These are phyloP conservation scores for Drosophila sucinea DNA, from an alignment of 1,140 invertebrate species.

Conservation along the genomic window DNA sequence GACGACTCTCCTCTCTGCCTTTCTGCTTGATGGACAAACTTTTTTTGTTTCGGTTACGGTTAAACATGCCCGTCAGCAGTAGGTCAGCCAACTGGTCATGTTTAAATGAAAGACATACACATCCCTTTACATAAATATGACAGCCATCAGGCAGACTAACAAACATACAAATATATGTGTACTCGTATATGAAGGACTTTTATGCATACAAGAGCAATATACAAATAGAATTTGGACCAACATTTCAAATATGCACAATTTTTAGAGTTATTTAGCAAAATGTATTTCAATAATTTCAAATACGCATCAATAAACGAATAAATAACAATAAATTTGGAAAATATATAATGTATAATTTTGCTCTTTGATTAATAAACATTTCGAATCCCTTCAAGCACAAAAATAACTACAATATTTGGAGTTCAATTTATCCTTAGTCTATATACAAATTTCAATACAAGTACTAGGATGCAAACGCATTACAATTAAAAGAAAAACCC, in stretches of 20 bases:
- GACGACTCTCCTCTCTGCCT: not conserved
- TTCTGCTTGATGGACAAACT: conserved; percentile 1
- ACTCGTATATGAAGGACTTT: not conserved
- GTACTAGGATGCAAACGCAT: too few relatives aligned
- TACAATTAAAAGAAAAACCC: too few relatives aligned
- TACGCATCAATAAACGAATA: not conserved
- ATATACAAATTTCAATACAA: too few relatives aligned
- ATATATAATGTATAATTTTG: not conserved
- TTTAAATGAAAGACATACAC: conserved; percentile 36
- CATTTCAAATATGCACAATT: not conserved
- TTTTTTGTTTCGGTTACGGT: conserved; percentile 28
- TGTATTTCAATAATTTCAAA: not conserved
- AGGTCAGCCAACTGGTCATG: conserved; percentile 41
- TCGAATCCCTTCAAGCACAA: too few relatives aligned
- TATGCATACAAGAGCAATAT: not conserved
- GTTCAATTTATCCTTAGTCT: too few relatives aligned
- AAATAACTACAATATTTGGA: too few relatives aligned
- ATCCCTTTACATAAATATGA: conserved; percentile 3
- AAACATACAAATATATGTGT: not conserved
- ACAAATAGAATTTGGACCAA: not conserved
- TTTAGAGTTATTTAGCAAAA: not conserved
- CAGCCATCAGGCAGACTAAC: not conserved
- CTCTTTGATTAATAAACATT: too few relatives aligned
- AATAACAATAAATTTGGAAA: not conserved
- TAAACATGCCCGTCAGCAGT: conserved; percentile 42